Evolutionary conservation across 2,113 vertebrate species (phyloP), one percentile per base, ranked within the genome.

Genomic region (Pseudois nayaur): DNA sequence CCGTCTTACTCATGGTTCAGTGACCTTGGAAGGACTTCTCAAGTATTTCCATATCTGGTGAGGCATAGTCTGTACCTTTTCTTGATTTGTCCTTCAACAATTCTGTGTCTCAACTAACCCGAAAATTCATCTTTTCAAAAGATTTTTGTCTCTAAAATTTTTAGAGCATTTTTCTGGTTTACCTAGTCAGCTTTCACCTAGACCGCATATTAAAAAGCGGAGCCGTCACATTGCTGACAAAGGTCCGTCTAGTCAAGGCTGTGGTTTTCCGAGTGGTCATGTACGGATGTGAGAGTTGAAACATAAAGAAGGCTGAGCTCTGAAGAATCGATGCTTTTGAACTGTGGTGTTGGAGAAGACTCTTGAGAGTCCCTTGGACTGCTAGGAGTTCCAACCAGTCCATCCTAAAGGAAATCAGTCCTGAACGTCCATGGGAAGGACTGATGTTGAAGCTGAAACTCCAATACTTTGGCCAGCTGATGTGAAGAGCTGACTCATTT

Each of bases 401-500:
- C 16, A n/a, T 64, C 3, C 62, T 64, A 4, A 9, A n/a, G 15
- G 33, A n/a, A 0, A n/a, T n/a, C 15, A 64, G 31, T 17, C 31
- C 62, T 64, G 62, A 9, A 0, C 0, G 0, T n/a, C 9, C 31
- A 9, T 17, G 4, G 31, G 15, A 64, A n/a, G 31, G 31, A n/a
- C 15, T 17, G 62, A 64, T 4, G 62, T 31, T 4, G 0, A 9
- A 64, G 15, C 62, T 64, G 62, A n/a, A 64, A 17, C 31, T 33
- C 62, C 31, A 64, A 0, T n/a, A 8, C 62, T n/a, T 4, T 9
- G 62, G 7, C 60, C 31, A 33, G 3, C 60, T 64, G 6, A 64
- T 64, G 14, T 6, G 1, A 64, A 64, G 60, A 62, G 2, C 31
- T 62, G 60, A 62, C 60, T 62, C 31, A 4, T 2, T 16, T 0